Base-by-base conservation (phyloP, 2,113 vertebrate species). In the Amphilophus citrinellus region DNA sequence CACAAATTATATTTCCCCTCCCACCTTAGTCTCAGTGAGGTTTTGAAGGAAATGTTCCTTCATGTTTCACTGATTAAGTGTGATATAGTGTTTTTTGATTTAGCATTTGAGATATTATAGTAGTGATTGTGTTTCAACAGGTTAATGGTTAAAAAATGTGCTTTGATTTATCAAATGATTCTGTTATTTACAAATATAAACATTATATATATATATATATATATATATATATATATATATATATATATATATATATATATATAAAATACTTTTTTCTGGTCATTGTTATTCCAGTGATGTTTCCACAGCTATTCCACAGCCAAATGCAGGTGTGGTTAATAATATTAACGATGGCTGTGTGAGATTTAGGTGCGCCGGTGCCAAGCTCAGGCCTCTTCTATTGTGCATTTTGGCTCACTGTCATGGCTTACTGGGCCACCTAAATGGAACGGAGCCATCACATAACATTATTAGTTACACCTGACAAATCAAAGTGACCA, bases 391-490 rank as follows among this genome's bases (percentile, higher is more conserved):
- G 53, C 56, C 60, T 75, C 82, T 42, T 35, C 87, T 84, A 80
- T 89, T 90, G 87, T 91, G 77, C 39, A 35, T 62, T 79, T 77
- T 90, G 91, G 89, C 89, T 86, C 86, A 79, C 68, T 76, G 77
- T 86, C 79, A 83, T 42, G 61, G 80, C 79, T 91, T 82, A 83
- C 87, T 84, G 77, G 85, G 83, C 79, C 84, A 90, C 84, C 85
- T 86, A 83, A 91, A 91, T 84, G 82, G 87, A 89, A 57, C 37
- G 50, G 79, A 76, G 87, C 88, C 91, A 88, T 83, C 87, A 59
- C 85, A n/a, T 89, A 86, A 91, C 82, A 82, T 86, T 79, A 84
- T 90, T 88, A 85, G 89, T 91, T 91, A 87, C 81, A 92, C 87
- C 89, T 90, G 90, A 91, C 85, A 91, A 90, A 68, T 87, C 65